Conservation (phyloP, 2,797 vertebrate genomes). For the Lepidocolaptes lacrymiger region DNA sequence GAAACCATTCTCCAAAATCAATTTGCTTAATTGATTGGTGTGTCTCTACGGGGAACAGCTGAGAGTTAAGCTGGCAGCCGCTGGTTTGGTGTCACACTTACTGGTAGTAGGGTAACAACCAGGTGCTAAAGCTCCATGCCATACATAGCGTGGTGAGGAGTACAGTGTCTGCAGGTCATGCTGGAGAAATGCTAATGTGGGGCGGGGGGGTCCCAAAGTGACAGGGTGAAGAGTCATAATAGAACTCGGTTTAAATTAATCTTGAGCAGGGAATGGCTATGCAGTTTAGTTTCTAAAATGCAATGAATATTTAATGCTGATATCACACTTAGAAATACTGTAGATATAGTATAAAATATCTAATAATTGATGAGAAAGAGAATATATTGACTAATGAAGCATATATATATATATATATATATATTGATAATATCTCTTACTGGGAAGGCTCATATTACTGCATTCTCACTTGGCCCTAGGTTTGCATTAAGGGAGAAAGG, state of each 20-base stretch:
- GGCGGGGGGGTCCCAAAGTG: background rate
- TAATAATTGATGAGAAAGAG: background rate
- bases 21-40: background rate
- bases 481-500: background rate
- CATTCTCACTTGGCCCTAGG: background rate
- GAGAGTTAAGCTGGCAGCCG: background rate
- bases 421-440: background rate
- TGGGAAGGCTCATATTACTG: background rate
- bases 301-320: background rate
- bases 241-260: background rate
- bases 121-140: background rate
- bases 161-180: background rate
- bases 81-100: background rate
- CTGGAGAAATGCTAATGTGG: rapidly evolving
- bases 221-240: background rate
- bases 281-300: background rate
- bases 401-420: background rate
- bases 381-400: background rate
- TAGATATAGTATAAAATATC: background rate
- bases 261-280: background rate
- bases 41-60: background rate
- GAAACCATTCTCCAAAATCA: background rate
- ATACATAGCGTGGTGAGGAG: rapidly evolving
- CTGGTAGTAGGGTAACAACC: background rate
- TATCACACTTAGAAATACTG: background rate